Percentiles rank a stretch among this genome's conserved stretches.
These are phyloP conservation scores for Drosophila prosaltans DNA, from an alignment of 1,140 invertebrate species.

Conservation along the genomic window DNA sequence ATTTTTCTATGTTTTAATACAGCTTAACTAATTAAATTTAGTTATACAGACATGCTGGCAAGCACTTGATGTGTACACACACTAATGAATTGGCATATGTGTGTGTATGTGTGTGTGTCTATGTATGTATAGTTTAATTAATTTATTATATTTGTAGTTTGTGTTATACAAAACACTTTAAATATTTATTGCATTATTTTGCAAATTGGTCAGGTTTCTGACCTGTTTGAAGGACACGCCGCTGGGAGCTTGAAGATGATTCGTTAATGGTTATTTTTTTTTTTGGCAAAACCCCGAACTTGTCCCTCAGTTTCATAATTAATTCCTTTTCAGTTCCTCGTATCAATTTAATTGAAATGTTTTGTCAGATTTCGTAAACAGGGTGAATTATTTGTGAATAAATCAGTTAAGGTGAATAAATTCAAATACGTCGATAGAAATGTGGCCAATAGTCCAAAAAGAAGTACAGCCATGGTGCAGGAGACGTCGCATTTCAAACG, in stretches of 20 bases:
- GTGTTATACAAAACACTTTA: conserved; percentile 69
- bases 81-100: conserved; percentile 16
- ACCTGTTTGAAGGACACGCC: conserved; percentile 63
- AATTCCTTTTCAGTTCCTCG: background rate
- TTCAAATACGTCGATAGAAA: conserved; percentile 78
- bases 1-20: conserved; percentile 73
- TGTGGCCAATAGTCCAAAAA: conserved; percentile 77
- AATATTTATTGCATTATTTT: conserved; percentile 62
- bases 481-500: conserved; percentile 68
- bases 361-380: conserved; percentile 65
- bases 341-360: conserved; percentile 31
- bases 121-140: conserved; percentile 53
- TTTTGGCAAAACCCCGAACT: background rate
- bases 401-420: conserved; percentile 63
- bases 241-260: conserved; percentile 16
- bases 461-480: conserved; percentile 70
- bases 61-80: conserved; percentile 17
- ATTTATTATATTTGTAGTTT: conserved; percentile 75
- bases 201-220: conserved; percentile 47
- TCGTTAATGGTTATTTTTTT: background rate
- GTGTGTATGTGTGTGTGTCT: conserved; percentile 49
- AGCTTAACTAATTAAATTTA: conserved; percentile 77
- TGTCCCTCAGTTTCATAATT: background rate
- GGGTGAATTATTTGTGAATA: conserved; percentile 75
- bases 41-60: conserved; percentile 19